Evolutionary conservation across 2,888 invertebrate species (phyloP), one percentile per base, ranked within the genome.

Genomic region (Orthonychiurus folsomi): DNA sequence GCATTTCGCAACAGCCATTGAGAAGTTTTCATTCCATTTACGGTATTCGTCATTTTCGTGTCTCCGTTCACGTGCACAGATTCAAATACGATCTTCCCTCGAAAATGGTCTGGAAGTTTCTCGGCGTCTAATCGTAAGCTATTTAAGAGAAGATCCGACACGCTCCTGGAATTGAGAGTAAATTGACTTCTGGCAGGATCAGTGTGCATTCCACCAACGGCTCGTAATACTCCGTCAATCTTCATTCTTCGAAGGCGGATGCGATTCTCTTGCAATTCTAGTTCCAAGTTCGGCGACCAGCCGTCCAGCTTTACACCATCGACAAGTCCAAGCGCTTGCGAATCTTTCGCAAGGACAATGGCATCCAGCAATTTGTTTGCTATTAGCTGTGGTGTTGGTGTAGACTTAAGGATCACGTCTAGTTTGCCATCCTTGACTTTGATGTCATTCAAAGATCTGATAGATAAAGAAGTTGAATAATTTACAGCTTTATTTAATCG

Each of bases 81-180:
- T 3, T 59, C 59, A 50, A 59, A 59, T 3, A 2, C 50, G 25
- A 59, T n/a, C 24, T 27, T 37, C 5, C 59, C 59, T 5, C 59
- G 59, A 26, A 59, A 59, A 26, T 20, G 20, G 5, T 48, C 12
- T n/a, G 59, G 59, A 5, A 59, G 59, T 20, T 48, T 26, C 5
- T 18, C 20, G 5, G 59, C 59, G n/a, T 47, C 20, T 9, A 59
- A 37, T 15, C 26, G 59, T 9, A 59, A 20, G 20, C 48, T 3
- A n/a, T 59, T 59, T n/a, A n/a, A 3, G 3, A 59, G 50, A 20
- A 59, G 5, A 5, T 50, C 3, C 21, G 25, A n/a, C 20, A 59
- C 59, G 25, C 50, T 24, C 3, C 50, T 26, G 20, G 47, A n/a
- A 2, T 5, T n/a, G 23, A 48, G 37, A 24, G 25, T 3, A 48